phyloP scores from a whole-genome alignment of 2,888 invertebrate genomes.

The Aphidius colemani region DNA sequence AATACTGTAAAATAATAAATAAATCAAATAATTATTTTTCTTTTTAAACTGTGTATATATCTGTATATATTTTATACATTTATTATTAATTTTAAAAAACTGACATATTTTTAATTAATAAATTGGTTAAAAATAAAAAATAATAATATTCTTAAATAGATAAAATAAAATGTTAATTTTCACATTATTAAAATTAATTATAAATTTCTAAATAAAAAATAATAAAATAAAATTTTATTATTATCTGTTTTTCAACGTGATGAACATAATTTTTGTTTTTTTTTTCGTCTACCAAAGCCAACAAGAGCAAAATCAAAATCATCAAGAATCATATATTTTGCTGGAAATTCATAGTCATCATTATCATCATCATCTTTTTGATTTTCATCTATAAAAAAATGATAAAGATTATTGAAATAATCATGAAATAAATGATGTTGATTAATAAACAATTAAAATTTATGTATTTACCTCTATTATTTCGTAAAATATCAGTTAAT shows the following conservation, averaged over 20 bases:
- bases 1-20: not conserved
- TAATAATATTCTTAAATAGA: not conserved
- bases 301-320: conserved; percentile 47
- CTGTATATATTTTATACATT: not conserved
- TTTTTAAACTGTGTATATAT: not conserved
- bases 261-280: conserved; percentile 12
- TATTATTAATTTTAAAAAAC: too few relatives aligned
- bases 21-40: not conserved
- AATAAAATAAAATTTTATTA: too few relatives aligned
- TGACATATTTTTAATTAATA: too few relatives aligned
- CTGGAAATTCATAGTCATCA: conserved; percentile 39
- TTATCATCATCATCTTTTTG: conserved; percentile 36
- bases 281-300: conserved; percentile 37
- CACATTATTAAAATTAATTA: not conserved
- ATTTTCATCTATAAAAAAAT: conserved; percentile 17
- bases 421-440: not conserved
- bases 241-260: too few relatives aligned
- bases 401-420: not conserved
- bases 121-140: too few relatives aligned
- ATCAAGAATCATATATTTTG: conserved; percentile 43
- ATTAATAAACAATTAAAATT: not conserved
- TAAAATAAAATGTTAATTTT: not conserved
- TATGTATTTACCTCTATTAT: conserved; percentile 38
- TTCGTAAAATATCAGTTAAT: conserved; percentile 49
- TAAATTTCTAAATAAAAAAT: too few relatives aligned